phyloP scores from a whole-genome alignment of 2,113 vertebrate species.

The Corvus moneduloides region DNA sequence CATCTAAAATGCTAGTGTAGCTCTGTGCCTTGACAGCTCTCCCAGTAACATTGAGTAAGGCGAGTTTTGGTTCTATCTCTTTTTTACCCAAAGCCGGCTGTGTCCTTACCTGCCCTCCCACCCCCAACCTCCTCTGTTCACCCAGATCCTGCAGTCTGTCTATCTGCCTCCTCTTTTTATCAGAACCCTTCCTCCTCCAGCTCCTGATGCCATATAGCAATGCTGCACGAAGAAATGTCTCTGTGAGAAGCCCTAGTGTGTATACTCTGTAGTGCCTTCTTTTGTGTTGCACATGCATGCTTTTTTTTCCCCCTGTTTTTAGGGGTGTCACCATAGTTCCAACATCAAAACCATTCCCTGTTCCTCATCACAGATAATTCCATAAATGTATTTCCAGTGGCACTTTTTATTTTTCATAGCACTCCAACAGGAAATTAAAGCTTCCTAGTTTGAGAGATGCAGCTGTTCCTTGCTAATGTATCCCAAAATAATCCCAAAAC shows the following conservation, averaged over 20 bases:
- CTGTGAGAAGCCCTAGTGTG: neutral
- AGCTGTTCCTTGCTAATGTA: neutral
- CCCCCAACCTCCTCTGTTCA: neutral
- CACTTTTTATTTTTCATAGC: neutral
- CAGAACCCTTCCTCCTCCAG: neutral
- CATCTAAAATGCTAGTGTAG: neutral
- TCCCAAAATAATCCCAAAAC: neutral
- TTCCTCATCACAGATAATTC: neutral
- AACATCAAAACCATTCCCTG: neutral
- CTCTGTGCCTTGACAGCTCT: neutral
- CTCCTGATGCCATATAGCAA: neutral
- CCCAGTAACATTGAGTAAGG: neutral
- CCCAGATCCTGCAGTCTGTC: neutral
- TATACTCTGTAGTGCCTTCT: neutral
- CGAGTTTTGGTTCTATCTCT: neutral
- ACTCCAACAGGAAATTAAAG: neutral
- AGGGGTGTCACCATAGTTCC: neutral
- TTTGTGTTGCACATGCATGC: rapidly evolving
- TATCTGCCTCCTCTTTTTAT: neutral
- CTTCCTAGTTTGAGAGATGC: neutral
- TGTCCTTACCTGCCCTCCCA: neutral
- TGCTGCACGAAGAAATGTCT: neutral
- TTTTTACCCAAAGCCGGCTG: neutral
- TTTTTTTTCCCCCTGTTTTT: neutral
- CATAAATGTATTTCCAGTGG: neutral